Evolutionary conservation across 2,888 invertebrate species (phyloP).

Genomic region (Amphipyra berbera): DNA sequence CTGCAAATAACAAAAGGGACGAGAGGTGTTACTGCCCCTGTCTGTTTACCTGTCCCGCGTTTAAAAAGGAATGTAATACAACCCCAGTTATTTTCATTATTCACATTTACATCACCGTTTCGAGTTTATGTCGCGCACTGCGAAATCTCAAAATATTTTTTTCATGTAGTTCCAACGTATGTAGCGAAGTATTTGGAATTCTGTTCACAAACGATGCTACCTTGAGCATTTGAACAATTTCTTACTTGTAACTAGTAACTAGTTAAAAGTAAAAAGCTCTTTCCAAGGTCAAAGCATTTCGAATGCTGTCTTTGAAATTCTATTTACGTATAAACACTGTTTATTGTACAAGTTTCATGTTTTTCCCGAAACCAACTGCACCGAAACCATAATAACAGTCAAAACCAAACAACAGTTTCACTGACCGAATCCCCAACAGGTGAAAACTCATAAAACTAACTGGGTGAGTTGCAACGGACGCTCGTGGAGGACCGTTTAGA

Average conservation of each 20-base stretch:
- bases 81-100: slow-evolving; percentile 86
- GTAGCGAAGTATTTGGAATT: slow-evolving; percentile 23
- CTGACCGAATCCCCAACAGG: slow-evolving; percentile 54
- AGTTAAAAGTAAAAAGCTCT: neutral
- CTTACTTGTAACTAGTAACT: neutral
- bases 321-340: slow-evolving; percentile 3
- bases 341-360: slow-evolving; percentile 20
- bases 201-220: slow-evolving; percentile 3
- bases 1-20: slow-evolving; percentile 85
- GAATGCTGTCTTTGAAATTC: slow-evolving; percentile 19
- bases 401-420: slow-evolving; percentile 45
- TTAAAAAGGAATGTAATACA: slow-evolving; percentile 87
- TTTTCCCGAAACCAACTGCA: slow-evolving; percentile 23
- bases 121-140: slow-evolving; percentile 55
- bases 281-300: slow-evolving; percentile 1
- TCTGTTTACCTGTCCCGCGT: slow-evolving; percentile 81
- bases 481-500: slow-evolving; percentile 66
- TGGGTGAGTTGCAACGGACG: slow-evolving; percentile 52
- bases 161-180: slow-evolving; percentile 12
- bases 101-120: slow-evolving; percentile 74
- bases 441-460: slow-evolving; percentile 69
- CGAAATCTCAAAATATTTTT: slow-evolving; percentile 41
- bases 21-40: slow-evolving; percentile 78
- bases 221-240: slow-evolving; percentile 5
- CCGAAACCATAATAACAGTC: slow-evolving; percentile 32